Evolutionary conservation across 2,797 vertebrate genomes (phyloP).

Genomic region (Squalus acanthias): DNA sequence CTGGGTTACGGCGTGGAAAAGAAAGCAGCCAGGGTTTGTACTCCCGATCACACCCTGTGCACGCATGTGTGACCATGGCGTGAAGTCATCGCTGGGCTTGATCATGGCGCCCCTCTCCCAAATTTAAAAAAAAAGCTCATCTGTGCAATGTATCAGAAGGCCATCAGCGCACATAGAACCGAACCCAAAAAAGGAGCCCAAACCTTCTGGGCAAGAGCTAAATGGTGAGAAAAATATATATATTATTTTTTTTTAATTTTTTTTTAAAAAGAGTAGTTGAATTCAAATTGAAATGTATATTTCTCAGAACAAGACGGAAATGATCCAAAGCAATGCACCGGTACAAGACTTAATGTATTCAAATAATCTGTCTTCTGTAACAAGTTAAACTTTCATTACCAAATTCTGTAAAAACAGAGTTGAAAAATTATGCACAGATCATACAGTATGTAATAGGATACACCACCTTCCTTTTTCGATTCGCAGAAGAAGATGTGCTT

Average conservation of each 20-base stretch:
- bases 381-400: not conserved
- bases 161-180: not conserved
- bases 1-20: not conserved
- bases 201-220: not conserved
- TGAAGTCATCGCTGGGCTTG: not conserved
- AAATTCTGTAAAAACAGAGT: not conserved
- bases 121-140: not conserved
- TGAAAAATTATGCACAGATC: not conserved
- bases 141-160: not conserved
- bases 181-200: not conserved
- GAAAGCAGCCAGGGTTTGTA: not conserved
- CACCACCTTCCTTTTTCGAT: constrained; percentile 73
- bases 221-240: not conserved
- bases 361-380: not conserved
- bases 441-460: not conserved
- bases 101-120: not conserved
- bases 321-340: not conserved
- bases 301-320: not conserved
- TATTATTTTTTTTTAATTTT: not conserved
- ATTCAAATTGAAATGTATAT: not conserved
- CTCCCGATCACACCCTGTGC: not conserved
- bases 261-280: not conserved
- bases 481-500: constrained; percentile 83
- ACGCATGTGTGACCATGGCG: not conserved
- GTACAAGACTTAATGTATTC: not conserved